Percentiles rank a stretch among this genome's conserved stretches.
These are phyloP conservation scores for Epinotia nisella DNA, from an alignment of 2,888 invertebrate genomes.

Conservation along the genomic window DNA sequence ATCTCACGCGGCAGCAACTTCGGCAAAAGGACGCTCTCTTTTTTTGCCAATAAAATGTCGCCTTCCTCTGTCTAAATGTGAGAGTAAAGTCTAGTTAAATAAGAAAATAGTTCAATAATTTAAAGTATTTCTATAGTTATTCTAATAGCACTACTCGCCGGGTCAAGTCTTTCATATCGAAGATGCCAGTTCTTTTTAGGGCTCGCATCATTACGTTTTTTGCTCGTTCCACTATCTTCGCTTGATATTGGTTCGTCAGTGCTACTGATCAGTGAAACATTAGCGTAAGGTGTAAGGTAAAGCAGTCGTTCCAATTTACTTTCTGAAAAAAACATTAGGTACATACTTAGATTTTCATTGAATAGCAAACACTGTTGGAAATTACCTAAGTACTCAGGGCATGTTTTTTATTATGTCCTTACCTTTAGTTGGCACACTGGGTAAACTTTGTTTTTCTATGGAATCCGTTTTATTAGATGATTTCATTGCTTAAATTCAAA, in stretches of 20 bases:
- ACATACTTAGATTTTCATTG: background rate
- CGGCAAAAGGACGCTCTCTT: conserved; percentile 78
- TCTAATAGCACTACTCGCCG: conserved; percentile 19
- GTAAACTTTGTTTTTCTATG: conserved; percentile 61
- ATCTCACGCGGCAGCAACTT: conserved; percentile 79
- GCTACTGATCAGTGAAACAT: conserved; percentile 12
- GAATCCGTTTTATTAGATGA: conserved; percentile 57
- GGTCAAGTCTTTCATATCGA: conserved; percentile 22
- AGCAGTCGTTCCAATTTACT: background rate
- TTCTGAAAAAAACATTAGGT: conserved; percentile 8
- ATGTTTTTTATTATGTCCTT: background rate
- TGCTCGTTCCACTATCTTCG: conserved; percentile 30
- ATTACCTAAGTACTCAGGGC: too few relatives aligned
- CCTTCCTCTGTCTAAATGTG: conserved; percentile 44
- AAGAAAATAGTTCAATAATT: background rate
- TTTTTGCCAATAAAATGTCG: conserved; percentile 45
- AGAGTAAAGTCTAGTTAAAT: background rate
- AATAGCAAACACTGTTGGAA: background rate
- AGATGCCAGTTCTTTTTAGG: background rate
- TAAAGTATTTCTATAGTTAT: background rate
- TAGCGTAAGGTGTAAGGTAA: background rate
- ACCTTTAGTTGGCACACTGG: conserved; percentile 53
- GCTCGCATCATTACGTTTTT: background rate
- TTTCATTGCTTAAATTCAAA: conserved; percentile 36
- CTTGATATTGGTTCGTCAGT: conserved; percentile 17